Evolutionary conservation across 1,140 invertebrate genomes (phyloP).

Genomic region (Euschistus heros): DNA sequence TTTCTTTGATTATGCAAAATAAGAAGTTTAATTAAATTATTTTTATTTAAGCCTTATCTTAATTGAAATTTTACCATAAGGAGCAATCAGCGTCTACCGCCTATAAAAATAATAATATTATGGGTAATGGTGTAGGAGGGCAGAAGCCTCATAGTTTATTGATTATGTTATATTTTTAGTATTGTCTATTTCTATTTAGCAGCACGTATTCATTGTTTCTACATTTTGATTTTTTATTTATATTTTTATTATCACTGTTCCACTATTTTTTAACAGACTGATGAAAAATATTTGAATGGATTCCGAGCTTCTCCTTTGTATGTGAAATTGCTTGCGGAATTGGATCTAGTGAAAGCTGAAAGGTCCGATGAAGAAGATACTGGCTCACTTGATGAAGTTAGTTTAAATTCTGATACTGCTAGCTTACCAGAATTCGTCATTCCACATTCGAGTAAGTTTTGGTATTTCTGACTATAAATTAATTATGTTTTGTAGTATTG

Average conservation of each 20-base stretch:
- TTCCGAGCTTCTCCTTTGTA: slow-evolving; percentile 60
- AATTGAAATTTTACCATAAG: no score
- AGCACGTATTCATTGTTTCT: neutral
- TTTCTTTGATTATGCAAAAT: no score
- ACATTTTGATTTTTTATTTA: neutral
- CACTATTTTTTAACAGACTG: slow-evolving; percentile 35
- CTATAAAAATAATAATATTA: no score
- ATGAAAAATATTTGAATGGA: slow-evolving; percentile 55
- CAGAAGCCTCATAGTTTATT: no score
- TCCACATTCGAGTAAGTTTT: slow-evolving; percentile 13
- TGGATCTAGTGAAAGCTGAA: slow-evolving; percentile 52
- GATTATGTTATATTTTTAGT: neutral
- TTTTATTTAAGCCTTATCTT: no score
- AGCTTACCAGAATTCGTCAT: slow-evolving; percentile 27
- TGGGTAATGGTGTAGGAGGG: no score
- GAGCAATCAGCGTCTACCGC: no score
- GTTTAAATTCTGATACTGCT: slow-evolving; percentile 29
- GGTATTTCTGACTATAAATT: no score
- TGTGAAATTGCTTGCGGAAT: slow-evolving; percentile 59
- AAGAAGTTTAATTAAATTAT: no score
- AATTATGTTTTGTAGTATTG: no score
- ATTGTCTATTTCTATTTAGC: neutral
- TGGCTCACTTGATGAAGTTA: slow-evolving; percentile 29
- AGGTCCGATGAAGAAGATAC: slow-evolving; percentile 43
- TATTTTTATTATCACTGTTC: neutral